phyloP scores from a whole-genome alignment of 2,888 invertebrate genomes.

The Chloromyia formosa region DNA sequence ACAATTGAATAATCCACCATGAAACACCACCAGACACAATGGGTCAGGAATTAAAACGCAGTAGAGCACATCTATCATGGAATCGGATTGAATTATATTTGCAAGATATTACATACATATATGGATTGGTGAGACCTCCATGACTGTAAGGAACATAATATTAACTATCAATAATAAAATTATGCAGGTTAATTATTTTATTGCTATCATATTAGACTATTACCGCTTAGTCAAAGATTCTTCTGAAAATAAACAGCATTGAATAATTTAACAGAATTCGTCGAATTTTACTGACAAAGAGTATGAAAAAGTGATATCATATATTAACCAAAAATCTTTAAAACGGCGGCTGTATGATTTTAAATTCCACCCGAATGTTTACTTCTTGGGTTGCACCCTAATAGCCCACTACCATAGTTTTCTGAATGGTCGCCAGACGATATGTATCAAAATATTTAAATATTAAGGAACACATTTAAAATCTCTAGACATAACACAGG shows the following conservation, averaged over 20 bases:
- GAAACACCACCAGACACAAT: conserved; percentile 21
- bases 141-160: not conserved
- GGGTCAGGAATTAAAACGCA: conserved; percentile 6
- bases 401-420: conserved; percentile 4
- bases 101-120: not conserved
- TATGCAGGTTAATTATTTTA: conserved; percentile 19
- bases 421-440: conserved; percentile 13
- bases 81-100: not conserved
- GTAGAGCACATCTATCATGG: conserved; percentile 17
- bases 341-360: too few relatives aligned
- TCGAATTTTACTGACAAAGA: too few relatives aligned
- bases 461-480: not conserved
- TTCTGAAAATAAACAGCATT: too few relatives aligned
- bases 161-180: not conserved
- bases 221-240: too few relatives aligned
- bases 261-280: too few relatives aligned
- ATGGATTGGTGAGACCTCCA: conserved; percentile 4
- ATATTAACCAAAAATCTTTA: too few relatives aligned
- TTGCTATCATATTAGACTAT: not conserved
- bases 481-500: conserved; percentile 45
- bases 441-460: conserved; percentile 8
- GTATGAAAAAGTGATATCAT: too few relatives aligned
- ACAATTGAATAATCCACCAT: conserved; percentile 40
- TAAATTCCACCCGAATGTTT: not conserved
- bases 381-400: not conserved